phyloP scores from a whole-genome alignment of 2,113 vertebrate genomes.

The Heterotilapia buettikoferi region DNA sequence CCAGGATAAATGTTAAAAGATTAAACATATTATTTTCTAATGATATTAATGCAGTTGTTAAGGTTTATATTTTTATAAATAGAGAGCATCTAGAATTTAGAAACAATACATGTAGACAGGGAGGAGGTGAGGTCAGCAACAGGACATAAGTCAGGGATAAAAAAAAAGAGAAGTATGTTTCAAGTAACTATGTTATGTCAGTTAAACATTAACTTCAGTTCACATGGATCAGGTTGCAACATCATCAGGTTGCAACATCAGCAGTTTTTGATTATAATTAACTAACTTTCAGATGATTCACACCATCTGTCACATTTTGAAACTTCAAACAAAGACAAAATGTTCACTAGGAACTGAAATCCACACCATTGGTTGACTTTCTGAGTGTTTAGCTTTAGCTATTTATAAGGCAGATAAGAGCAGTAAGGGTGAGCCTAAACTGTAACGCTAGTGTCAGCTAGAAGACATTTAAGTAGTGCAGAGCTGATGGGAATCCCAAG shows the following conservation, averaged over 20 bases:
- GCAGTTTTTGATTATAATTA: not conserved
- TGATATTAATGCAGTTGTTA: not conserved
- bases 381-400: not conserved
- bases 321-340: not conserved
- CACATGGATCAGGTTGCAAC: not conserved
- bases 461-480: not conserved
- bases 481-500: not conserved
- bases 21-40: not conserved
- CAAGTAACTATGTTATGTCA: not conserved
- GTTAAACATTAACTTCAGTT: not conserved
- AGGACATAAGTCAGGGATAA: not conserved
- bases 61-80: not conserved
- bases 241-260: not conserved
- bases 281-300: not conserved
- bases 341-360: not conserved
- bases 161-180: conserved; percentile 25
- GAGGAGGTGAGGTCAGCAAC: not conserved
- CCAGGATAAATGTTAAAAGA: not conserved
- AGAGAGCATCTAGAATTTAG: not conserved
- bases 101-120: not conserved
- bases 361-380: not conserved
- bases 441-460: not conserved
- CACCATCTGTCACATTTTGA: not conserved
- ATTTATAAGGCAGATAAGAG: not conserved
- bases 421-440: not conserved